Percentiles rank a stretch among this genome's conserved stretches.
Conservation (phyloP, 37 sponge, comb jelly and placozoan species). For the Theonella swinhoei region DNA sequence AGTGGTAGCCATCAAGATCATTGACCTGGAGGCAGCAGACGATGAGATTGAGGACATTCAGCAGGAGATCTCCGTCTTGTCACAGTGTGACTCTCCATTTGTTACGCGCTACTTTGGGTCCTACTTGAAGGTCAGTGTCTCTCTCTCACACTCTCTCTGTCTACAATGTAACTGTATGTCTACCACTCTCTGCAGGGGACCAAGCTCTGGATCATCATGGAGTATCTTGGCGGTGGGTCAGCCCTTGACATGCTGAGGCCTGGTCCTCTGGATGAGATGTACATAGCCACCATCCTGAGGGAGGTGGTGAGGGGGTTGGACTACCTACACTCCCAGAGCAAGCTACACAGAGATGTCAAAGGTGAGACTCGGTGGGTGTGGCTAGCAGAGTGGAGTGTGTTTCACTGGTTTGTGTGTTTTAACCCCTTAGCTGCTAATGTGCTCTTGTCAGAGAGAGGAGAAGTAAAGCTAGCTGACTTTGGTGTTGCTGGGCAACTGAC, state of each 20-base stretch:
- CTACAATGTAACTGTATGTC: too few species aligned
- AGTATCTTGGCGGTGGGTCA: constrained; percentile 95
- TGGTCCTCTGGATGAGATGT: constrained; percentile 65
- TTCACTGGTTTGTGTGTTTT: background rate
- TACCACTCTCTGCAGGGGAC: too few species aligned
- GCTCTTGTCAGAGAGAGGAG: constrained; percentile 83
- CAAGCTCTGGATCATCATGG: constrained; percentile 97
- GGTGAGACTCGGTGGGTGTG: too few species aligned
- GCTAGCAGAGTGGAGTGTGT: too few species aligned
- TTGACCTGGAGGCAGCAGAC: constrained; percentile 95
- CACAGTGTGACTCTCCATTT: constrained; percentile 91
- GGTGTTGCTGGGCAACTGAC: constrained; percentile 98
- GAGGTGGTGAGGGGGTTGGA: constrained; percentile 88
- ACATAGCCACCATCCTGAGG: constrained; percentile 90
- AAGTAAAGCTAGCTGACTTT: constrained; percentile 96
- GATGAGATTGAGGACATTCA: constrained; percentile 98
- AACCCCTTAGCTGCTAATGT: constrained; percentile 86
- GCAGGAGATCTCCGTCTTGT: constrained; percentile 90
- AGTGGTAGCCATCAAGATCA: constrained; percentile 91
- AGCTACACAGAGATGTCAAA: constrained; percentile 93
- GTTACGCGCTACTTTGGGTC: constrained; percentile 92
- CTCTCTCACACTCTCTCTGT: too few species aligned
- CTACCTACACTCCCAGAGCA: constrained; percentile 85
- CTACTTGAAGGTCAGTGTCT: constrained; percentile 82
- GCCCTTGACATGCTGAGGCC: constrained; percentile 78